Evolutionary conservation across 1,140 invertebrate species (phyloP).

Genomic region (Pollicipes pollicipes): DNA sequence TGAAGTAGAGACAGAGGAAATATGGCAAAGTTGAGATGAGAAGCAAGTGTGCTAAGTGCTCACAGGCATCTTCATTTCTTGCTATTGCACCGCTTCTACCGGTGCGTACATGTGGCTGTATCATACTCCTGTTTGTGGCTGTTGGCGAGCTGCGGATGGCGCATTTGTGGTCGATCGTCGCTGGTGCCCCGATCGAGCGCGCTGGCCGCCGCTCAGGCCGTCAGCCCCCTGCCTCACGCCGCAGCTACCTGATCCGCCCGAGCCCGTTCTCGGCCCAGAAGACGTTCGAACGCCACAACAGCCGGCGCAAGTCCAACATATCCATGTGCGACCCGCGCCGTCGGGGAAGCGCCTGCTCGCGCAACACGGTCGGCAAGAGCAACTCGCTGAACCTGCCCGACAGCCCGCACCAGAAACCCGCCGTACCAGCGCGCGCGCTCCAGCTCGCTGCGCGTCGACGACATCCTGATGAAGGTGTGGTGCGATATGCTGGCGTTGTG

Average conservation of each 20-base stretch:
- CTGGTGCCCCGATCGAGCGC: too few relatives aligned
- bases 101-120: too few relatives aligned
- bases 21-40: too few relatives aligned
- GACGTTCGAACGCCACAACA: slow-evolving; percentile 79
- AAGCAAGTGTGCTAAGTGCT: too few relatives aligned
- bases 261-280: slow-evolving; percentile 84
- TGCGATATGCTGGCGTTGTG: not conserved
- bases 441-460: slow-evolving; percentile 67
- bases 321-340: slow-evolving; percentile 60
- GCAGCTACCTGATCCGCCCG: slow-evolving; percentile 66
- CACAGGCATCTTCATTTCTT: too few relatives aligned
- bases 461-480: slow-evolving; percentile 42
- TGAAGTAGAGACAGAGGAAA: too few relatives aligned
- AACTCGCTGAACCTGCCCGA: slow-evolving; percentile 72
- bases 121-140: too few relatives aligned
- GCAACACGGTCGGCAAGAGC: slow-evolving; percentile 42
- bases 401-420: slow-evolving; percentile 36
- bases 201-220: too few relatives aligned
- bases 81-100: too few relatives aligned
- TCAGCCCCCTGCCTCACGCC: not conserved
- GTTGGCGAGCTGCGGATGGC: not conserved
- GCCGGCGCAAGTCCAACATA: slow-evolving; percentile 71
- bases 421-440: slow-evolving; percentile 44
- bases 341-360: slow-evolving; percentile 23
- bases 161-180: not conserved